phyloP scores from a whole-genome alignment of 1,140 invertebrate species.

The Halyomorpha halys region DNA sequence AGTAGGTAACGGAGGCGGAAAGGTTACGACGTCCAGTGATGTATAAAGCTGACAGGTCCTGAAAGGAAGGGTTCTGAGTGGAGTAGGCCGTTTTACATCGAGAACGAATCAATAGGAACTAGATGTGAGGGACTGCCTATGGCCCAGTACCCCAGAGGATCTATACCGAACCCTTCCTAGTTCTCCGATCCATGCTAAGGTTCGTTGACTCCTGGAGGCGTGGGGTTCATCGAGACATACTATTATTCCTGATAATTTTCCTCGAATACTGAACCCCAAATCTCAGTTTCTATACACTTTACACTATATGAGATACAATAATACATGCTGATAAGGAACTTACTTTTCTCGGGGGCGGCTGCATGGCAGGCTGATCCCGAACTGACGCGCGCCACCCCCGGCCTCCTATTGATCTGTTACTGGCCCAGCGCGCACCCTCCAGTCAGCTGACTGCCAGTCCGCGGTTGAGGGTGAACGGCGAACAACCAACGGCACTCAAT shows the following conservation, averaged over 20 bases:
- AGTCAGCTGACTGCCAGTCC: slow-evolving; percentile 3
- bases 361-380: slow-evolving; percentile 42
- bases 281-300: not conserved
- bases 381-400: slow-evolving; percentile 10
- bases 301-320: not conserved
- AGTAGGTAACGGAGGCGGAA: no score
- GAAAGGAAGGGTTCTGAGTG: no score
- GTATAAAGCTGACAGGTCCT: no score
- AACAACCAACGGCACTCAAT: no score
- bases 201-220: not conserved
- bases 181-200: no score
- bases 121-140: no score
- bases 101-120: no score
- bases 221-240: not conserved
- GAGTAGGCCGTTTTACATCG: no score
- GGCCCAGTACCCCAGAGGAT: no score
- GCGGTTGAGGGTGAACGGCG: not conserved
- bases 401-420: slow-evolving; percentile 2
- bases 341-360: slow-evolving; percentile 66
- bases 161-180: no score
- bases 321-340: slow-evolving; percentile 31
- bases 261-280: not conserved
- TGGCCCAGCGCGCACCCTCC: not conserved
- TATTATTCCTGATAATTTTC: no score
- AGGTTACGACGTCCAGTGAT: no score